Percentiles rank a stretch among this genome's conserved stretches.
Evolutionary conservation across 2,888 invertebrate genomes (phyloP).

Genomic region (Drosophila pegasa): DNA sequence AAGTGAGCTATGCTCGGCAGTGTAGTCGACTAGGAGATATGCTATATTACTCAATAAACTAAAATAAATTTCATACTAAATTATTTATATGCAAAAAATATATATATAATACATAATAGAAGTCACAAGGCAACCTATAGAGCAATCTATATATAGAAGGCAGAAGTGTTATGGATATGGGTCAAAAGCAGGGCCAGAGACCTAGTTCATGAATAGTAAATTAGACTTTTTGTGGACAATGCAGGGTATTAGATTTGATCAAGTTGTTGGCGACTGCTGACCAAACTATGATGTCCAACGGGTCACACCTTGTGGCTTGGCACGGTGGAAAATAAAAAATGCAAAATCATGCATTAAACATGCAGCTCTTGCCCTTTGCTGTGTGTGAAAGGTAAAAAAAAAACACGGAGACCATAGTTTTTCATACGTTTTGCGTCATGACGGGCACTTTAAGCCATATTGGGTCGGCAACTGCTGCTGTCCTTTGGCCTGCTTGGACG

Average conservation of each 20-base stretch:
- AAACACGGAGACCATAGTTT: constrained; percentile 42
- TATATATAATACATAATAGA: too few species aligned
- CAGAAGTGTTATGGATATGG: background rate
- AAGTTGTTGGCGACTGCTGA: constrained; percentile 25
- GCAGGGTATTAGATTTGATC: constrained; percentile 40
- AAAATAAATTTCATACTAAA: background rate
- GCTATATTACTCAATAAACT: too few species aligned
- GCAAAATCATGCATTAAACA: constrained; percentile 64
- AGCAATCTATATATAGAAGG: background rate
- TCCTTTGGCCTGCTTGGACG: constrained; percentile 55
- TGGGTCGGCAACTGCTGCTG: constrained; percentile 36
- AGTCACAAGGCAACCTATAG: background rate
- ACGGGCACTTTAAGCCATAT: constrained; percentile 49
- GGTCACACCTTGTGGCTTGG: constrained; percentile 33
- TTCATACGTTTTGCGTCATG: constrained; percentile 63
- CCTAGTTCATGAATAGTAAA: background rate
- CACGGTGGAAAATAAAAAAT: constrained; percentile 29
- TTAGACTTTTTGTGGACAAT: background rate
- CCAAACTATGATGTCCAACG: constrained; percentile 13
- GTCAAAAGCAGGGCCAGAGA: background rate
- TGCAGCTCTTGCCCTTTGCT: constrained; percentile 42
- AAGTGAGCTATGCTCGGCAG: background rate
- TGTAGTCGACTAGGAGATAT: background rate
- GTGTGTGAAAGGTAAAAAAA: constrained; percentile 14
- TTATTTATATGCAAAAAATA: too few species aligned